These are phyloP conservation scores for Diprion similis DNA, from an alignment of 1,140 invertebrate species.

Conservation along the genomic window DNA sequence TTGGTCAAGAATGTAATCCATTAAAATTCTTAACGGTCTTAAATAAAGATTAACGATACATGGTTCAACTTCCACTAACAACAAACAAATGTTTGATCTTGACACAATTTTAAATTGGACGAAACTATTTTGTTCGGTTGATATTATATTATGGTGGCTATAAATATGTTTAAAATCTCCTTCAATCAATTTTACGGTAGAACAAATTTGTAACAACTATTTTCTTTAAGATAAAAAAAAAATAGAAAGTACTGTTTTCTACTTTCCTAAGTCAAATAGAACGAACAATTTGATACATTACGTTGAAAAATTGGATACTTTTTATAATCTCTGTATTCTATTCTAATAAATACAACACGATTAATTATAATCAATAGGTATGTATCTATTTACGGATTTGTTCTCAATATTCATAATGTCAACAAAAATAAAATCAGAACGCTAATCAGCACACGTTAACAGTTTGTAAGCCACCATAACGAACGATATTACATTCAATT, in stretches of 20 bases:
- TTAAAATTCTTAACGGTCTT: not conserved
- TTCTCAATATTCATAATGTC: not conserved
- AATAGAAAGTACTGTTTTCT: conserved; percentile 22
- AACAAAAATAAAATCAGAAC: not conserved
- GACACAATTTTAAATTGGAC: not conserved
- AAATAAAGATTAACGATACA: not conserved
- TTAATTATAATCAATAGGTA: conserved; percentile 8
- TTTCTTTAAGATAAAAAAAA: conserved; percentile 36
- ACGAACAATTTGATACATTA: conserved; percentile 11
- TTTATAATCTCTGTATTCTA: too few relatives aligned
- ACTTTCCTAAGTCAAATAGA: not conserved
- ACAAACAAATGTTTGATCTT: too few relatives aligned
- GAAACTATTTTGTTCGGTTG: not conserved
- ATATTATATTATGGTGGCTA: not conserved
- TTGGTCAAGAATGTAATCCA: not conserved
- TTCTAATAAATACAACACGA: not conserved
- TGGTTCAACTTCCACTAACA: not conserved
- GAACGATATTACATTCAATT: not conserved
- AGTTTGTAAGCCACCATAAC: not conserved
- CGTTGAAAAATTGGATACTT: too few relatives aligned
- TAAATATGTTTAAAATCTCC: too few relatives aligned
- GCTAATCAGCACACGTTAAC: not conserved
- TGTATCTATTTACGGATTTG: too few relatives aligned
- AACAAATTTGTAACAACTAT: conserved; percentile 25
- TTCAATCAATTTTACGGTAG: too few relatives aligned